Conservation (phyloP, 2,888 invertebrate genomes). For the Cantharis flavilabris region DNA sequence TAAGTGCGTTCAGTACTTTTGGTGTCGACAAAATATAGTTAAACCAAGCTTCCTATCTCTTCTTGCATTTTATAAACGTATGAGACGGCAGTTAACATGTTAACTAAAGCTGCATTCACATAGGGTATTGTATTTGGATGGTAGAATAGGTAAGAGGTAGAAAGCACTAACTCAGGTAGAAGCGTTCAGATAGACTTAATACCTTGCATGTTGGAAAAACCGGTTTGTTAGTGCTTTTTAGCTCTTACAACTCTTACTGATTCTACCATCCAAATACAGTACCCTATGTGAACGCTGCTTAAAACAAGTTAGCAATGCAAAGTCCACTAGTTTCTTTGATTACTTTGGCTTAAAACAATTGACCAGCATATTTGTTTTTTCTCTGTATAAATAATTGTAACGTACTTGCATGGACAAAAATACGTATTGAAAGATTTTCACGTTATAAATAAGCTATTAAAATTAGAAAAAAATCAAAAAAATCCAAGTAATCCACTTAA, state of each 20-base stretch:
- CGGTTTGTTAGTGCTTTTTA: too few species aligned
- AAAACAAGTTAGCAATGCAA: background rate
- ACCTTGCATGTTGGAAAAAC: too few species aligned
- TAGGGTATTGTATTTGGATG: too few species aligned
- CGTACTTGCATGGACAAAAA: background rate
- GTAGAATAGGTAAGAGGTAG: too few species aligned
- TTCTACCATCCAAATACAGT: too few species aligned
- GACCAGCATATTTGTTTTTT: background rate
- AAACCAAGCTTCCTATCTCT: background rate
- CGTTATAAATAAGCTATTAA: background rate
- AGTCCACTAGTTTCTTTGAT: background rate
- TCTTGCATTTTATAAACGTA: background rate
- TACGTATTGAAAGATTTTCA: background rate
- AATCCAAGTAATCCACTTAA: background rate
- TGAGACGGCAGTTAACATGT: conserved; percentile 7
- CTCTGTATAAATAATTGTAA: background rate
- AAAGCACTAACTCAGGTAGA: too few species aligned
- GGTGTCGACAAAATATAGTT: background rate
- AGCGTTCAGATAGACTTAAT: too few species aligned
- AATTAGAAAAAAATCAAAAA: background rate
- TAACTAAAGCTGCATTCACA: too few species aligned
- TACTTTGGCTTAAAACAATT: background rate
- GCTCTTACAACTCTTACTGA: too few species aligned
- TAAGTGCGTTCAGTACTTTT: background rate
- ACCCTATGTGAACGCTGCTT: too few species aligned